These are phyloP conservation scores for Paraescarpia echinospica DNA, from an alignment of 1,140 invertebrate genomes.

Conservation along the genomic window DNA sequence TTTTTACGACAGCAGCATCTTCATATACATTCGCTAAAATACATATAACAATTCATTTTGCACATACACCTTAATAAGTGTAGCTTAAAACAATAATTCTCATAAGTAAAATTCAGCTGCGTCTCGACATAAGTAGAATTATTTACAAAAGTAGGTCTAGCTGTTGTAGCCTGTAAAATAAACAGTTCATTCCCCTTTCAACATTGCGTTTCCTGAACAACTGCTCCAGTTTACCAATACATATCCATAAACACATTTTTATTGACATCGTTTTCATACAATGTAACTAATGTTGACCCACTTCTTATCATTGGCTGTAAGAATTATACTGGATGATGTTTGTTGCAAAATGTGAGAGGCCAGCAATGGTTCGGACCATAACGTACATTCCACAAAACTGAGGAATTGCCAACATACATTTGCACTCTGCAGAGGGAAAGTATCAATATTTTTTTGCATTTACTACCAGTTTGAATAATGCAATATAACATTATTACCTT, in stretches of 20 bases:
- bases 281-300: not conserved
- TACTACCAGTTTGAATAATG: too few relatives aligned
- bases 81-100: not conserved
- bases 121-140: not conserved
- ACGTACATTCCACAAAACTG: too few relatives aligned
- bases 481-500: too few relatives aligned
- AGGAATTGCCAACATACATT: too few relatives aligned
- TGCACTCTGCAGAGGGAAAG: too few relatives aligned
- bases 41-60: not conserved
- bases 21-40: not conserved
- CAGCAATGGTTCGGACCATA: too few relatives aligned
- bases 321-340: not conserved
- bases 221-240: not conserved
- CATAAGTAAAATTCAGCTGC: not conserved
- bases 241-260: not conserved
- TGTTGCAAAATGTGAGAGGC: too few relatives aligned
- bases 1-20: not conserved
- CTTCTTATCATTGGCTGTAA: not conserved
- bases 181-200: not conserved
- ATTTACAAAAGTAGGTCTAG: not conserved
- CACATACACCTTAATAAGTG: not conserved
- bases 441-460: too few relatives aligned
- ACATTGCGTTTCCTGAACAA: not conserved
- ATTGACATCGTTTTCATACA: not conserved
- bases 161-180: not conserved